Base-by-base conservation (phyloP, 2,797 vertebrate species). In the Sylvilagus floridanus region DNA sequence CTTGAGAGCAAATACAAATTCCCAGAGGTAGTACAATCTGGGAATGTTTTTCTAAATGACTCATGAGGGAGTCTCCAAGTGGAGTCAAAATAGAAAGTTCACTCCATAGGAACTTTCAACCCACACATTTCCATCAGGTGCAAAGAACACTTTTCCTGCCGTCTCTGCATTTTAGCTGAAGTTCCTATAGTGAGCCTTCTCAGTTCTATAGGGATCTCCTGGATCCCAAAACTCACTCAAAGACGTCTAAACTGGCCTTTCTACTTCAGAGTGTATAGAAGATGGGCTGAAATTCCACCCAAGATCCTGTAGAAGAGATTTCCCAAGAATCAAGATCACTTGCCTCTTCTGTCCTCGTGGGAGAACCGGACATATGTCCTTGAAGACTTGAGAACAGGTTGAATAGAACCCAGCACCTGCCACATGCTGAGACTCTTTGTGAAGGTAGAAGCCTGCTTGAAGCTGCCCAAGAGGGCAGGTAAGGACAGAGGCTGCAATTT, bases 1-100 rank as follows among this genome's bases (percentile, higher is more conserved):
- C 69, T n/a, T 68, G 50, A 82, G 52, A 69, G 19, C 68, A 94
- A 92, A 82, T 68, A 35, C 22, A 4, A 75, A 71, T 92, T 95
- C 30, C 47, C 84, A 91, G 68, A 89, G 84, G 82, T 0, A 54
- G 11, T 83, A n/a, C 57, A 75, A 71, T 84, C 84, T 95, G 68
- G 86, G 90, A 91, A 71, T 79, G 57, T 84, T 76, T 95, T 94
- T 66, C 91, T 87, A 66, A 92, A 89, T 95, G 96, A 95, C 42
- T 93, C 91, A 86, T 2, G 68, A 87, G 89, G 79, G 94, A 91
- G 17, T 89, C 71, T 95, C 72, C 89, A 52, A 82, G 81, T 65
- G 32, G 16, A 54, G 30, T 77, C n/a, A 21, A 24, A 28, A 50
- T 32, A 88, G 89, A 71, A 94, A 86, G 12, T 37, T 90, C n/a